These are phyloP conservation scores for Nesometra sesokonis DNA, from an alignment of 35 echinoderm and acorn worm species.

Conservation along the genomic window DNA sequence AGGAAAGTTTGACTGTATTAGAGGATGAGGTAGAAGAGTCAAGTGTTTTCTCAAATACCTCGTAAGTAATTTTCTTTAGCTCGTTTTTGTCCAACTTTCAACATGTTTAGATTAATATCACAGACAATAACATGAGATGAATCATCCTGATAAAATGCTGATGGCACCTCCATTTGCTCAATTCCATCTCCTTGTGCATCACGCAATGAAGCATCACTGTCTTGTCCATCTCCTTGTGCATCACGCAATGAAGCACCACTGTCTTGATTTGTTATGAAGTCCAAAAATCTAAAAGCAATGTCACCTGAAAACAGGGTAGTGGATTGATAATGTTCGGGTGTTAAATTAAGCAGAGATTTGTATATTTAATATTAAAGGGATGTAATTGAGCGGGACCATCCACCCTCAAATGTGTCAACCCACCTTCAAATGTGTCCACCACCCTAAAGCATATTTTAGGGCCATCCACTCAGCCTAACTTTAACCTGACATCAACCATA, in stretches of 20 bases:
- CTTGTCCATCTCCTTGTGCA: background rate
- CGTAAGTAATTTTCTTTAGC: constrained; percentile 40
- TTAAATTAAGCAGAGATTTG: too few relatives aligned
- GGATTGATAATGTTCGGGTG: too few relatives aligned
- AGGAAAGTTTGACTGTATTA: too few relatives aligned
- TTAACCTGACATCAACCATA: too few relatives aligned
- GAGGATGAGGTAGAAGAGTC: too few relatives aligned
- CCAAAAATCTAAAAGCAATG: constrained; percentile 83
- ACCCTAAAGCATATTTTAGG: too few relatives aligned
- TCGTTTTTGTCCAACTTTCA: constrained; percentile 67
- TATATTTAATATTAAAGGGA: too few relatives aligned
- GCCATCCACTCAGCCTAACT: too few relatives aligned
- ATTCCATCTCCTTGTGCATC: background rate
- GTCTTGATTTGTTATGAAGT: constrained; percentile 49
- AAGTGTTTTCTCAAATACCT: too few relatives aligned
- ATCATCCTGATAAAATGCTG: background rate
- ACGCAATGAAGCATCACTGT: constrained; percentile 19
- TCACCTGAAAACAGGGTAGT: constrained; percentile 42
- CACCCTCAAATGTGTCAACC: too few relatives aligned
- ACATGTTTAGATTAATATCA: constrained; percentile 88
- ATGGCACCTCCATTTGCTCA: constrained; percentile 9
- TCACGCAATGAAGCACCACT: constrained; percentile 14
- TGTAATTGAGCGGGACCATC: too few relatives aligned
- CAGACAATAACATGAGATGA: constrained; percentile 62
- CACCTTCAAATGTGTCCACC: too few relatives aligned